Conservation (phyloP, 2,797 vertebrate species). For the Eupleurogrammus muticus region DNA sequence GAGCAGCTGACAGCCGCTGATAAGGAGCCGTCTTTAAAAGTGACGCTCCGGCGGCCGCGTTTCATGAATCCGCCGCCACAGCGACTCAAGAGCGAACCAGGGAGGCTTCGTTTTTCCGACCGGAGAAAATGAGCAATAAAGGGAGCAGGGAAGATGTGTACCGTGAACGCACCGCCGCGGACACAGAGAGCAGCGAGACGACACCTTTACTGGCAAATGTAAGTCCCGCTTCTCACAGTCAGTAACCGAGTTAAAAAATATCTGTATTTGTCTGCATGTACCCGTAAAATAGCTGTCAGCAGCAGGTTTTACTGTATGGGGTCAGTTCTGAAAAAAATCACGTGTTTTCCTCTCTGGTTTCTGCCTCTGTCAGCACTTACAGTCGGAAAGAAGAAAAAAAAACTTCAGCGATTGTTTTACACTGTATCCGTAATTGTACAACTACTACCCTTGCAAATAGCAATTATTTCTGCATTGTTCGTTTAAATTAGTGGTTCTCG, state of each 20-base stretch:
- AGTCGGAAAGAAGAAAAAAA: not conserved
- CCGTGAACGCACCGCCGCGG: not conserved
- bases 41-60: constrained; percentile 15
- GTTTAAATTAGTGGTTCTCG: not conserved
- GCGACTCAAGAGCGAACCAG: not conserved
- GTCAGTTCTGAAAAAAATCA: constrained; percentile 25
- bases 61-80: not conserved
- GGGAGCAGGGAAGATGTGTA: not conserved
- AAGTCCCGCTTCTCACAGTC: constrained; percentile 51
- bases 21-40: constrained; percentile 23
- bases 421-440: not conserved
- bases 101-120: not conserved
- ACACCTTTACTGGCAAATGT: constrained; percentile 75
- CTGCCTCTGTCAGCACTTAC: constrained; percentile 47
- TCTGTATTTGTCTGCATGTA: not conserved
- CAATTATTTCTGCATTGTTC: not conserved
- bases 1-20: constrained; percentile 21
- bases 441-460: not conserved
- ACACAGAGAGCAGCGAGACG: constrained; percentile 37
- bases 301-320: not conserved
- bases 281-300: not conserved
- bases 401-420: not conserved
- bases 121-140: constrained; percentile 64
- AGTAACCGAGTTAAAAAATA: not conserved
- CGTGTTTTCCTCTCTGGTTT: constrained; percentile 16